A percentile compares a stretch with the other conserved stretches of the same genome.
These are phyloP conservation scores for Branchellion lobata DNA, from an alignment of 2,888 invertebrate genomes.

Conservation along the genomic window DNA sequence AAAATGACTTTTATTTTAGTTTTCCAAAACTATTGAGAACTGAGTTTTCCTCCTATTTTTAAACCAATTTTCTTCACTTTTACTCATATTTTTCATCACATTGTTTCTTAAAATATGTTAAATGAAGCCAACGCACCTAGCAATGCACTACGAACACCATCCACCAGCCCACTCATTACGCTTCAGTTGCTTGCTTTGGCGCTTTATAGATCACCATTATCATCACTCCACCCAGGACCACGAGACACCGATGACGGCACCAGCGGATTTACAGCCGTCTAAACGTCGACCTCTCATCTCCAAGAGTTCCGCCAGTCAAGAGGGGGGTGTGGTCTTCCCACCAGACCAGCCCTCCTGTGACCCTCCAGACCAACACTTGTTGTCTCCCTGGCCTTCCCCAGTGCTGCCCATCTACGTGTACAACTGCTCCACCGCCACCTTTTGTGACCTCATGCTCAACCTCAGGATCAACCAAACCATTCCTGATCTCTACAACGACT, in stretches of 20 bases:
- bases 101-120: too few species aligned
- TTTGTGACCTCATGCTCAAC: constrained; percentile 64
- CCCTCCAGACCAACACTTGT: background rate
- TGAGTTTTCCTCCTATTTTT: too few species aligned
- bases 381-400: constrained; percentile 18
- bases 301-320: background rate
- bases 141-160: too few species aligned
- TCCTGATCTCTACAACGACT: constrained; percentile 58
- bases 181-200: too few species aligned
- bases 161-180: too few species aligned
- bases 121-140: too few species aligned
- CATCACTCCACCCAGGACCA: too few species aligned
- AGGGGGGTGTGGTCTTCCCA: background rate
- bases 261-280: background rate
- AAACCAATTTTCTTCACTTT: too few species aligned
- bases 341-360: background rate
- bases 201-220: too few species aligned
- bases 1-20: too few species aligned
- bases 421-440: constrained; percentile 68
- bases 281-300: background rate
- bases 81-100: too few species aligned
- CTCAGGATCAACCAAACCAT: constrained; percentile 54
- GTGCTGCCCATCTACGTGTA: constrained; percentile 70
- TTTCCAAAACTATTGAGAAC: too few species aligned
- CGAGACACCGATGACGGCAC: background rate